Conservation (phyloP, 2,113 vertebrate species). For the Neofelis nebulosa region DNA sequence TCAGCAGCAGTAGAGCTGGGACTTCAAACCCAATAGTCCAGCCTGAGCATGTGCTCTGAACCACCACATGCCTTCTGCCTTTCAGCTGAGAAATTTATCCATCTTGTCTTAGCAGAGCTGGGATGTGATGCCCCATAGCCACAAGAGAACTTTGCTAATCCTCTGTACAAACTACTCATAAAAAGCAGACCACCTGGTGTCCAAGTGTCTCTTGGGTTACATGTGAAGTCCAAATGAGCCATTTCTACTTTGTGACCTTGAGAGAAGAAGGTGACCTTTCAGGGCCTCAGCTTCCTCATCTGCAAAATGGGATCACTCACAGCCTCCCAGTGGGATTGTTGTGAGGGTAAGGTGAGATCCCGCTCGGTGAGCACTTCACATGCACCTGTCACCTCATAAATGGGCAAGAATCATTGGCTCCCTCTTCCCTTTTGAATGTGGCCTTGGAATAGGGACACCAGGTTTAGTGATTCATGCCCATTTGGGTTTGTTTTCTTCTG, state of each 20-base stretch:
- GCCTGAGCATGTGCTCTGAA: background rate
- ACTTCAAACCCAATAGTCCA: background rate
- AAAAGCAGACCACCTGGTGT: background rate
- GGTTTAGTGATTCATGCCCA: background rate
- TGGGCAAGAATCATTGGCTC: too few species aligned
- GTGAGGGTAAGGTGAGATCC: background rate
- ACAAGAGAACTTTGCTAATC: background rate
- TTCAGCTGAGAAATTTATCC: background rate
- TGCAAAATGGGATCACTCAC: background rate
- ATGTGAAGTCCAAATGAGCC: background rate
- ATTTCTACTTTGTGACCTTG: background rate
- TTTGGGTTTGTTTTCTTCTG: background rate
- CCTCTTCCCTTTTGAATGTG: background rate
- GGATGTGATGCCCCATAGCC: background rate
- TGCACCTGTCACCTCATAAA: background rate
- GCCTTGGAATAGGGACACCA: background rate
- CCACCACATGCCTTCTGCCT: background rate
- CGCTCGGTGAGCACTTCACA: background rate
- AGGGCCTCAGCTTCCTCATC: background rate
- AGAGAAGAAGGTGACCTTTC: background rate
- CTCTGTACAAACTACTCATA: background rate
- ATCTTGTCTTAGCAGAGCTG: background rate
- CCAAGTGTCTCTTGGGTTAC: background rate
- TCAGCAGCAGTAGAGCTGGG: background rate
- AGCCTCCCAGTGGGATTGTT: background rate